phyloP scores from a whole-genome alignment of 2,113 vertebrate genomes.

The Bagarius yarrelli region DNA sequence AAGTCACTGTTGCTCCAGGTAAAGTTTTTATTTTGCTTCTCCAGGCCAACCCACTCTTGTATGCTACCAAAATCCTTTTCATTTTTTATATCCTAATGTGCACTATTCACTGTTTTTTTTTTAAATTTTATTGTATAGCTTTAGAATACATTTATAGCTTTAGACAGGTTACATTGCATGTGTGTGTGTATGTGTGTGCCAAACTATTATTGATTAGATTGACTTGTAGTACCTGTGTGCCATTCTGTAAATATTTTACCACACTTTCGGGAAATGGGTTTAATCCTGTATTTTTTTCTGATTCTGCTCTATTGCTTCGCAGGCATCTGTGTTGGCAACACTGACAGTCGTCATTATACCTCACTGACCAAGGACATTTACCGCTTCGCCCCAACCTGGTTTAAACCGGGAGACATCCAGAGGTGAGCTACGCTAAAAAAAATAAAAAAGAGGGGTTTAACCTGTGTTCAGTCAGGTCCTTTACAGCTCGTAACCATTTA shows the following conservation, averaged over 20 bases:
- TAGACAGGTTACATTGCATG: too few species aligned
- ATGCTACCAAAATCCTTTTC: slow-evolving; percentile 7
- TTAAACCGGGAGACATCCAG: slow-evolving; percentile 68
- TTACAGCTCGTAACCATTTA: neutral
- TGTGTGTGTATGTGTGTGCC: too few species aligned
- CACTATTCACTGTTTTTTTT: neutral
- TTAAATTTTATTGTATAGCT: neutral
- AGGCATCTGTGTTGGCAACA: slow-evolving; percentile 86
- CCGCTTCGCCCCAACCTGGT: slow-evolving; percentile 77
- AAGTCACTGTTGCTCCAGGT: slow-evolving; percentile 81
- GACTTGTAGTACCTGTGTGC: too few species aligned
- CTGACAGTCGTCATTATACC: slow-evolving; percentile 86
- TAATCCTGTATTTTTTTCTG: neutral
- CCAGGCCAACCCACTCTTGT: neutral
- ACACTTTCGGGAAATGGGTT: neutral
- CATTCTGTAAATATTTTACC: neutral
- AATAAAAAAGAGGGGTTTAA: neutral
- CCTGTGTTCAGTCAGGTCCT: neutral
- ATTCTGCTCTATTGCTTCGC: slow-evolving; percentile 11
- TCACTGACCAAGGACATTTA: slow-evolving; percentile 80
- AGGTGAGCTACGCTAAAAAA: slow-evolving; percentile 70
- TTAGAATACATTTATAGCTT: neutral
- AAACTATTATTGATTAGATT: neutral
- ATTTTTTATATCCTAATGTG: neutral
- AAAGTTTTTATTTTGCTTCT: neutral